These are phyloP conservation scores for Phenganax marumi DNA, from an alignment of 92 coral and sea anemone genomes.

Conservation along the genomic window DNA sequence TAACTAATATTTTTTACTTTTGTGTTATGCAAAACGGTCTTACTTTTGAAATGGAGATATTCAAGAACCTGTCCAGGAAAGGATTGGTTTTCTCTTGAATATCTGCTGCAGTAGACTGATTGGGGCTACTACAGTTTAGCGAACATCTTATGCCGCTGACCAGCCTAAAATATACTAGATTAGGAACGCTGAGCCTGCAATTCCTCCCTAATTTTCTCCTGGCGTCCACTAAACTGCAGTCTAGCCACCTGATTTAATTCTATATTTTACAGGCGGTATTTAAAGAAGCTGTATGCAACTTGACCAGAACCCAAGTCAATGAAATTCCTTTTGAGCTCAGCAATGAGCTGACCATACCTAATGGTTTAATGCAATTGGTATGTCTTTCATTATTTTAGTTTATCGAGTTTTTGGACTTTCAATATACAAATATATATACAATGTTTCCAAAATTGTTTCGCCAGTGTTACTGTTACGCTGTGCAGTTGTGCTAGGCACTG, in stretches of 20 bases:
- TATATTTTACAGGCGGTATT: constrained; percentile 15
- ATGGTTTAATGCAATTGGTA: constrained; percentile 17
- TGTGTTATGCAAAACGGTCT: not conserved
- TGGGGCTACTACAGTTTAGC: too few relatives aligned
- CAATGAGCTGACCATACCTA: constrained; percentile 10
- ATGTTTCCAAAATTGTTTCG: not conserved
- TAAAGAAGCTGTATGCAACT: constrained; percentile 12
- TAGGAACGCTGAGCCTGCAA: too few relatives aligned
- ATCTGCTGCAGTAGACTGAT: too few relatives aligned
- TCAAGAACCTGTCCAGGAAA: too few relatives aligned
- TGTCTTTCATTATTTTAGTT: not conserved
- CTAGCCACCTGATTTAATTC: not conserved
- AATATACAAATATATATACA: not conserved
- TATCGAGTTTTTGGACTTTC: not conserved
- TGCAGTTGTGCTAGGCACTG: too few relatives aligned
- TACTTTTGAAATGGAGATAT: too few relatives aligned
- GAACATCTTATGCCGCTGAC: too few relatives aligned
- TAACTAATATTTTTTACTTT: not conserved
- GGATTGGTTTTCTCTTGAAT: too few relatives aligned
- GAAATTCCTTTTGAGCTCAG: constrained; percentile 14
- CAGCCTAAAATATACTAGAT: not conserved
- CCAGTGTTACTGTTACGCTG: too few relatives aligned
- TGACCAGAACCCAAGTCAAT: constrained; percentile 22
- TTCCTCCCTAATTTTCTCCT: too few relatives aligned
- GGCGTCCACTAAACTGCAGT: not conserved